These are phyloP conservation scores for Pluvianellus socialis DNA, from an alignment of 2,113 vertebrate species.

Conservation along the genomic window DNA sequence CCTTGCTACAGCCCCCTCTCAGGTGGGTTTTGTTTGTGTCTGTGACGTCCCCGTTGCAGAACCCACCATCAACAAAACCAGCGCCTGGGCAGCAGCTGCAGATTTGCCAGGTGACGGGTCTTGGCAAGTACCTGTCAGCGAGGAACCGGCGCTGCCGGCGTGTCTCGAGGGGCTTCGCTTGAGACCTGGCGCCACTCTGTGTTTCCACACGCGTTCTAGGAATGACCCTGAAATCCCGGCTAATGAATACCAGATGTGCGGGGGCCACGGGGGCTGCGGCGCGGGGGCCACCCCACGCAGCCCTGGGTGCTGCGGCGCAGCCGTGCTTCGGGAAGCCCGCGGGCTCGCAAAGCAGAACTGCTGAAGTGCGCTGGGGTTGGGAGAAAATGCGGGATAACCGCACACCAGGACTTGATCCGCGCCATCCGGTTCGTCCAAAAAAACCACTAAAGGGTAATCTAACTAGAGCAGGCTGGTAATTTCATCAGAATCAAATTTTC, in stretches of 20 bases:
- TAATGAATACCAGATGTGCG: too few species aligned
- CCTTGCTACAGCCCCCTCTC: neutral
- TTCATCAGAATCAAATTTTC: neutral
- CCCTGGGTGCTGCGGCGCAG: neutral
- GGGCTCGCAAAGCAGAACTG: too few species aligned
- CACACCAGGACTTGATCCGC: neutral
- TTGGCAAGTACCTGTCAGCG: neutral
- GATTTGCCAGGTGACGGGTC: neutral
- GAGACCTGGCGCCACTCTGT: neutral
- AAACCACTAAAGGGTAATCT: neutral
- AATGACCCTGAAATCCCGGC: neutral
- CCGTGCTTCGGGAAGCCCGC: too few species aligned
- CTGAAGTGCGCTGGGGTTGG: too few species aligned
- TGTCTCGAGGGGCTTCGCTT: neutral
- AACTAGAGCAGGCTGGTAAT: neutral
- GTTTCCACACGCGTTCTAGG: neutral
- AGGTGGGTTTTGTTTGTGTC: neutral
- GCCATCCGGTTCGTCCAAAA: fast-evolving
- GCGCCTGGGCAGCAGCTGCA: too few species aligned
- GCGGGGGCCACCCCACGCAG: fast-evolving
- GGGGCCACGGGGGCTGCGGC: too few species aligned
- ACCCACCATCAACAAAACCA: too few species aligned
- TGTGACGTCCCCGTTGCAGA: too few species aligned
- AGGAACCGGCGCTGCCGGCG: fast-evolving
- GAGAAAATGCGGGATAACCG: neutral